Evolutionary conservation across 2,888 invertebrate genomes (phyloP), one percentile per base, ranked within the genome.

Genomic region (Synergus laeviventris): DNA sequence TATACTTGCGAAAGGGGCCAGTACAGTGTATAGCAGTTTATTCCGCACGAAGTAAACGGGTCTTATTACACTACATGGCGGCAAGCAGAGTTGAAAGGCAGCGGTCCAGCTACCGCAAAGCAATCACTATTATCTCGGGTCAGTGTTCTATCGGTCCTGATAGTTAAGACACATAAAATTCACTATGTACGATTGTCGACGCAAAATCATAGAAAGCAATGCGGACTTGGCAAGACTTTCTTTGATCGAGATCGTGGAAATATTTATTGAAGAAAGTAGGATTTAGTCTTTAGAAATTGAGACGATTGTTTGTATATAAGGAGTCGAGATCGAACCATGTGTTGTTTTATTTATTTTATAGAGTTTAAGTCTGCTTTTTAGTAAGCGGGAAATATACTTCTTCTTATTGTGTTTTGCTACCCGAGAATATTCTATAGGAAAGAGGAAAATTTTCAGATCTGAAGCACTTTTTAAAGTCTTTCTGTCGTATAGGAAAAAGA

Each of bases 1-100:
- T 24, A 77, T 79, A 61, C 75, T 78, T 79, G 77, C 77, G 79
- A 81, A 79, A 81, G 70, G 70, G 49, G 76, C 76, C 60, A 74
- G 60, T 74, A 77, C 76, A 74, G 42, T 70, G 59, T 76, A 64
- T 74, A 79, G 79, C 78, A 81, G 76, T 76, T 70, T 70, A 75
- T 75, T 70, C 75, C 75, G 70, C 75, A 70, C 59, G 54, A 59
- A 70, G 70, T 66, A 75, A 75, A 78, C 75, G 59, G 54, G 66
- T 77, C 73, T 76, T 70, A 76, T 75, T 74, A 74, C 62, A 56
- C 38, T 49, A 60, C 60, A 74, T 12, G 31, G 36, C 62, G 62
- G 38, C 66, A 60, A 66, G 38, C 61, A 45, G 70, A 70, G 61
- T 45, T 61, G 38, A n/a, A 61, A 75, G 49, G 49, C 45, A 14